Base-by-base conservation (phyloP, 1,140 invertebrate genomes). In the Lasioglossum albipes region DNA sequence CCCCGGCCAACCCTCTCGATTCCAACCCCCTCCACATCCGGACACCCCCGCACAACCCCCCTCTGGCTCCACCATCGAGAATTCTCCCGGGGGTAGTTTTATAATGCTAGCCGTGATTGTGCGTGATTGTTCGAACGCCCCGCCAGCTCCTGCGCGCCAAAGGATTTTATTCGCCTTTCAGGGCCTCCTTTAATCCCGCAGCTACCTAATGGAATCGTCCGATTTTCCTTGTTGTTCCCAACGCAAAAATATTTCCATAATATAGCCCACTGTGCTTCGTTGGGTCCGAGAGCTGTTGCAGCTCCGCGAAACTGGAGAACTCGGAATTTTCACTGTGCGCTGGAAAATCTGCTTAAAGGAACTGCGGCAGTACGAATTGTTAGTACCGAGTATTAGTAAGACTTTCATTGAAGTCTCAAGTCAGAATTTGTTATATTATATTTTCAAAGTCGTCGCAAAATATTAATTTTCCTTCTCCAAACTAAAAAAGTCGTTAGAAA, bases 21-120 rank as follows among this genome's bases (percentile, higher is more conserved):
- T 65, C 62, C 68, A 62, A 52, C 42, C 65, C 52, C 41, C 12
- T 65, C 36, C 22, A 41, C 36, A 22, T 12, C 12, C 45, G 45
- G 45, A 42, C 66, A 22, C 49, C 27, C 68, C 31, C 65, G 52
- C 13, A 4, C 52, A 5, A 18, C 16, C 13, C 52, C 52, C 3
- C 52, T 6, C 20, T 59, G 18, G 20, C 18, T 59, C 57, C 20
- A n/a, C 75, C 54, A 73, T 52, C 36, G 70, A 83, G 80, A 72
- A 87, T 71, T 90, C 90, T 88, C 90, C 69, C 73, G 86, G 86
- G 90, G 89, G 87, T 84, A 91, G 90, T 92, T 91, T 90, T 90
- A 91, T 90, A 91, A 92, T 92, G 88, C 87, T 80, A 75, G 79
- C 79, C 83, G 90, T 91, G 91, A 92, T 92, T 91, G 88, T 86